Evolutionary conservation across 2,797 vertebrate genomes (phyloP).

Genomic region (Paedocypris micromegethes): DNA sequence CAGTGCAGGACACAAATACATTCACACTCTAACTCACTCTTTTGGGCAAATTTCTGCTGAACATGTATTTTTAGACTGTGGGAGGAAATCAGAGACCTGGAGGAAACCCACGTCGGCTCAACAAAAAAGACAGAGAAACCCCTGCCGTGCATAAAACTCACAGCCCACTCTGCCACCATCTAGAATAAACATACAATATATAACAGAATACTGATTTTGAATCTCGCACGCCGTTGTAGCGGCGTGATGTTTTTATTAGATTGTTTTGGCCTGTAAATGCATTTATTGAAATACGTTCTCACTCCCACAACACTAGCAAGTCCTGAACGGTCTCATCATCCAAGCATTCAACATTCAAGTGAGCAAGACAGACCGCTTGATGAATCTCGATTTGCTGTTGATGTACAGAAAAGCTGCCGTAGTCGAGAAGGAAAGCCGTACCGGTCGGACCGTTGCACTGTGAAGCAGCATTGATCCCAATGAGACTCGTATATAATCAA

Average conservation of each 20-base stretch:
- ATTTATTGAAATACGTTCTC: slow-evolving; percentile 57
- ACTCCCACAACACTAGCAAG: slow-evolving; percentile 61
- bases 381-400: slow-evolving; percentile 70
- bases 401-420: slow-evolving; percentile 64
- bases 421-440: slow-evolving; percentile 36
- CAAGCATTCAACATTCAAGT: slow-evolving; percentile 71
- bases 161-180: no score
- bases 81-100: no score
- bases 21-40: no score
- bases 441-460: slow-evolving; percentile 42
- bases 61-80: no score
- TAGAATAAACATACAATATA: neutral
- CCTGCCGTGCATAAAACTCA: no score
- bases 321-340: slow-evolving; percentile 60
- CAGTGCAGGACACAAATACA: no score
- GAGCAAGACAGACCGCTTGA: slow-evolving; percentile 66
- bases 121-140: no score
- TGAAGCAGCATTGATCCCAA: slow-evolving; percentile 6
- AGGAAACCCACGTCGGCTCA: no score
- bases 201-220: slow-evolving; percentile 17
- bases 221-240: slow-evolving; percentile 11
- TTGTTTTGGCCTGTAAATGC: slow-evolving; percentile 30
- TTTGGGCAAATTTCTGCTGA: no score
- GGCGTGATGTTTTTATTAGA: slow-evolving; percentile 26
- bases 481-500: slow-evolving; percentile 34